Base-by-base conservation (phyloP, 2,797 vertebrate species). In the Orientallactaga sibirica region DNA sequence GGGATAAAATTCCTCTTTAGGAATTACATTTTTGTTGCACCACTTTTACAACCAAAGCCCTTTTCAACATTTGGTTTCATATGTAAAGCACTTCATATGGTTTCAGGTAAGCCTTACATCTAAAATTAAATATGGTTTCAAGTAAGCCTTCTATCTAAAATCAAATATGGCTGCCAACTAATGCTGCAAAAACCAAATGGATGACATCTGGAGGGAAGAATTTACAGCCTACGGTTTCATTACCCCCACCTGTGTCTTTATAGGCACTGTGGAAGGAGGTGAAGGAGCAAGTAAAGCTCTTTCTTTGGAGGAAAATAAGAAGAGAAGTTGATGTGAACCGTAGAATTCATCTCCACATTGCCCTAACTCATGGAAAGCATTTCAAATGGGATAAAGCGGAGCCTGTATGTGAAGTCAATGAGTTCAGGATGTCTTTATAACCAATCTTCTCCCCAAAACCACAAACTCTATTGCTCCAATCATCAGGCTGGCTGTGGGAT, bases 181-280 rank as follows among this genome's bases (percentile, higher is more conserved):
- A 67, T 97, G 96, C 90, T 86, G n/a, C 81, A 95, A 95, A 95
- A 96, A 91, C 91, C 93, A 96, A 96, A 93, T 95, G 86, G 94
- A 80, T 95, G 94, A 96, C 97, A 96, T 96, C 97, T 97, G 96
- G 97, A 96, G 86, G 94, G 82, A 94, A 97, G 94, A 88, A 92
- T 81, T 92, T 33, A 84, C 92, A 95, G 25, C 86, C 79, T 48
- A 20, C 7, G 10, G 58, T 83, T 94, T 86, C 77, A 78, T 84
- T 93, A 41, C 86, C 90, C 95, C 79, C 55, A 77, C 93, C 91
- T 91, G 81, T 68, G 92, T 74, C 83, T 94, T 74, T 89, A 68
- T 1, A 83, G 86, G 80, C 88, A 64, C 4, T 20, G 1, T 3
- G 55, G 33, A 68, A 12, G 43, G 25, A 93, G 22, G 88, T n/a